These are phyloP conservation scores for Ectobius pallidus DNA, from an alignment of 2,888 invertebrate species.

Conservation along the genomic window DNA sequence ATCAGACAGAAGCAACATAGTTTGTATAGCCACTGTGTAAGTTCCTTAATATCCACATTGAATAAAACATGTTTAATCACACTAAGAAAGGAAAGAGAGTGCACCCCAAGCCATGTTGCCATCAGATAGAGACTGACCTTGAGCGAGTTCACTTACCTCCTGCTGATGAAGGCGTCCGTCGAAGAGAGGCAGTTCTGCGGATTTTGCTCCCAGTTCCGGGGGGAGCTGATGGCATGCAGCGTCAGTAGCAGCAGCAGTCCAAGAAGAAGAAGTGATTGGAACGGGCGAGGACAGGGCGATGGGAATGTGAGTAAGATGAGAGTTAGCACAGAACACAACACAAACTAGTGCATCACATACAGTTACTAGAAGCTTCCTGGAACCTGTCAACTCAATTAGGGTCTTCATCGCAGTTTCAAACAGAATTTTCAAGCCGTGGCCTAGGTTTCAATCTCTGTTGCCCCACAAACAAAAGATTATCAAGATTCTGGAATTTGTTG, in stretches of 20 bases:
- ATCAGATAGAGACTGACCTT: not conserved
- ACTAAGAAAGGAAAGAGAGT: too few species aligned
- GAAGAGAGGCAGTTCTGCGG: conserved; percentile 31
- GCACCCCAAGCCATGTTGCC: too few species aligned
- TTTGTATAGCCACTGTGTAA: too few species aligned
- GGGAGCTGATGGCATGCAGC: conserved; percentile 16
- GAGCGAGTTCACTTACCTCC: conserved; percentile 19
- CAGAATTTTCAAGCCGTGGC: too few species aligned
- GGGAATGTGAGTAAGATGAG: not conserved
- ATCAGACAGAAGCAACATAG: too few species aligned
- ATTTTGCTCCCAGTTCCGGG: conserved; percentile 44
- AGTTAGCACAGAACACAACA: conserved; percentile 18
- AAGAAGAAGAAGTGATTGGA: conserved; percentile 7
- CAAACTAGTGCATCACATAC: not conserved
- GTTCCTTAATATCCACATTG: too few species aligned
- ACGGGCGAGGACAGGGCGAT: not conserved
- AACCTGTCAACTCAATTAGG: not conserved
- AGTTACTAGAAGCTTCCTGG: not conserved
- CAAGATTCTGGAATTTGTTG: too few species aligned
- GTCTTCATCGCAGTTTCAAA: too few species aligned
- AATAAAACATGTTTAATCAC: too few species aligned
- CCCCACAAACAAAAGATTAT: too few species aligned
- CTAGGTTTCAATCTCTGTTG: too few species aligned
- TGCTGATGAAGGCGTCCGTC: conserved; percentile 32
- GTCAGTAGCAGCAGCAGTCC: conserved; percentile 6